Evolutionary conservation across 2,797 vertebrate species (phyloP).

Genomic region (Sardinella longiceps): DNA sequence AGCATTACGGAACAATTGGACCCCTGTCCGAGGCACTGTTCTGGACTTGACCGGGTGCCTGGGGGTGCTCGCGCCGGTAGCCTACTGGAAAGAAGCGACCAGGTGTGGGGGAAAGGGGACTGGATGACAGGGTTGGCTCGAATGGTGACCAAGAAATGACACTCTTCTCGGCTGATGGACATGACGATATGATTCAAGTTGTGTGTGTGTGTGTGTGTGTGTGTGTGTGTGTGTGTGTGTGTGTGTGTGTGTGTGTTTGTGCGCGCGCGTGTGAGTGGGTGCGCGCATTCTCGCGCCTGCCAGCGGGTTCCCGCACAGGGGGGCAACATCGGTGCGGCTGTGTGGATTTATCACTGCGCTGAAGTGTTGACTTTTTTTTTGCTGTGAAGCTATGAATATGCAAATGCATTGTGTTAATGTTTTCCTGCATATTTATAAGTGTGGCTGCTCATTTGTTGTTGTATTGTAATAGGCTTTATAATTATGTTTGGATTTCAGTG

Average conservation of each 20-base stretch:
- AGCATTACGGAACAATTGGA: constrained; percentile 8
- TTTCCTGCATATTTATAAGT: neutral
- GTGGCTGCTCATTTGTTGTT: constrained; percentile 17
- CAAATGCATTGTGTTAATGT: constrained; percentile 9
- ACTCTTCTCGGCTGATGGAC: constrained; percentile 14
- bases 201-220: constrained; percentile 12
- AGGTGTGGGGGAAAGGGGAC: neutral
- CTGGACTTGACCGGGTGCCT: constrained; percentile 13
- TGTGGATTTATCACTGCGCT: constrained; percentile 23
- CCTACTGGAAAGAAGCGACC: neutral
- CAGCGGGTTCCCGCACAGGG: neutral
- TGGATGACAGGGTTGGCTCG: neutral
- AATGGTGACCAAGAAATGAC: neutral
- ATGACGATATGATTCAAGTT: neutral
- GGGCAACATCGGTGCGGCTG: neutral
- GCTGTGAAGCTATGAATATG: constrained; percentile 9
- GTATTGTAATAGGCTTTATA: neutral
- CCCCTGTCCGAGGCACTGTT: neutral
- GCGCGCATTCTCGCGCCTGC: neutral
- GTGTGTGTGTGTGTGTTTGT: constrained; percentile 8
- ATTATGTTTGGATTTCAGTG: constrained; percentile 13
- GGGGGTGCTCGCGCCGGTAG: neutral
- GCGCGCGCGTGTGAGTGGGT: neutral
- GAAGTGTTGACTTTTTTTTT: constrained; percentile 28
- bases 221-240: neutral